Percentiles rank a stretch among this genome's conserved stretches.
Evolutionary conservation across 2,888 invertebrate species (phyloP).

Genomic region (Encarsia formosa): DNA sequence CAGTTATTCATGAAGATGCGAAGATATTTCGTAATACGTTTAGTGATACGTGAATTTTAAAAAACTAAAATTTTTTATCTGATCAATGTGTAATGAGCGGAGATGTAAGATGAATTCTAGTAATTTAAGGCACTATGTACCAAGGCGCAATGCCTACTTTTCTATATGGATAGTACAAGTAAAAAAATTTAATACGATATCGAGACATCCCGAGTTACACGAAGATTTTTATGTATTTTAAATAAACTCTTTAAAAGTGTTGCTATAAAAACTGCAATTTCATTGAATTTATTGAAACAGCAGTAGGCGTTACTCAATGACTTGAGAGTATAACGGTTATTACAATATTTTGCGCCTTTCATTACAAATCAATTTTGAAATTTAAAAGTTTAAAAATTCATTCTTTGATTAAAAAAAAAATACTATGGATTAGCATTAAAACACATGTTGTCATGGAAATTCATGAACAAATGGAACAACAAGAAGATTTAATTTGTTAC

Average conservation of each 20-base stretch:
- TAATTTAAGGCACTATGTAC: slow-evolving; percentile 33
- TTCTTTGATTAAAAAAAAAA: too few relatives aligned
- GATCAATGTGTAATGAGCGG: too few relatives aligned
- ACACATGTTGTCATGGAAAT: too few relatives aligned
- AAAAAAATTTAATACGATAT: neutral
- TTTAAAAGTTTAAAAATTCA: too few relatives aligned
- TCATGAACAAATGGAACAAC: too few relatives aligned
- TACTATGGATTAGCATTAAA: too few relatives aligned
- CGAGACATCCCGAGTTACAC: slow-evolving; percentile 1
- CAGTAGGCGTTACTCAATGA: slow-evolving; percentile 17
- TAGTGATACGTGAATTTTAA: too few relatives aligned
- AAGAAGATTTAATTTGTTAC: too few relatives aligned
- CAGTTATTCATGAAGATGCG: slow-evolving; percentile 9
- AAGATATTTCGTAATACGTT: neutral
- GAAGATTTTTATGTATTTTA: too few relatives aligned
- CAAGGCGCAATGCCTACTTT: slow-evolving; percentile 28
- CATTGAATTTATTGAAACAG: slow-evolving; percentile 21
- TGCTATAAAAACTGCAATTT: slow-evolving; percentile 9
- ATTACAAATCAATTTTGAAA: slow-evolving; percentile 2
- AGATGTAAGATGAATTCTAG: slow-evolving; percentile 3
- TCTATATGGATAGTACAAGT: slow-evolving; percentile 20
- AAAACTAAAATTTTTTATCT: too few relatives aligned
- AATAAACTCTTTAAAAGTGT: neutral
- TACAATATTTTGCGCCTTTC: slow-evolving; percentile 7
- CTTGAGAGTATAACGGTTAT: slow-evolving; percentile 7